Base-by-base conservation (phyloP, 2,888 invertebrate species). In the Palloptera scutellata region DNA sequence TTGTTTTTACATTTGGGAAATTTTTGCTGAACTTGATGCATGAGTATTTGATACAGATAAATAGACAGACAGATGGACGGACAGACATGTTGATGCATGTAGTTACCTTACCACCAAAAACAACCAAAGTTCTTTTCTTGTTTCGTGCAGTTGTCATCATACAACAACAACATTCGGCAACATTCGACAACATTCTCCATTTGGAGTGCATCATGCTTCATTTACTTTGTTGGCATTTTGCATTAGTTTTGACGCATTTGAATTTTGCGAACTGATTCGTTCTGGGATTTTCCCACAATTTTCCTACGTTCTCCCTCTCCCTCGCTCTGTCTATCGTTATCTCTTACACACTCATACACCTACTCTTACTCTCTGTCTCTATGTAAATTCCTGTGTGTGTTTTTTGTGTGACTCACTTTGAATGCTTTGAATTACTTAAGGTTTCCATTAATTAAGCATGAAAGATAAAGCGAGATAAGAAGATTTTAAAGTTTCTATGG, bases 161-260 rank as follows among this genome's bases (percentile, higher is more conserved):
- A 30, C 48, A 48, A 15, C 48, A 43, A 12, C 13, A 13, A 13
- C 45, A 13, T 10, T 45, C 45, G 45, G 4, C 53, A 51, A 20
- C 41, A 41, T 41, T 15, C 17, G 15, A 40, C 58, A 40, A 15
- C 17, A 64, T 64, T 64, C 59, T 58, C 64, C 52, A 59, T 59
- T 64, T 59, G 64, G 3, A 59, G 59, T 58, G 51, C 59, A 58
- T 64, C 62, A 63, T 59, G 67, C 67, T 67, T 63, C 67, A 67
- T 67, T 67, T 67, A 55, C 57, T 30, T 60, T 58, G 52, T 42
- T 67, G 63, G 63, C 63, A 53, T 54, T 67, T 63, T 67, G 63
- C 63, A 63, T 67, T 67, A 66, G 67, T 63, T 63, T 67, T 63
- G 59, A 63, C 59, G 59, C 53, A 59, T 11, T 55, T 67, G 52